A percentile compares a stretch with the other conserved stretches of the same genome.
Conservation (phyloP, 2,797 vertebrate genomes). For the Danio tinwini region DNA sequence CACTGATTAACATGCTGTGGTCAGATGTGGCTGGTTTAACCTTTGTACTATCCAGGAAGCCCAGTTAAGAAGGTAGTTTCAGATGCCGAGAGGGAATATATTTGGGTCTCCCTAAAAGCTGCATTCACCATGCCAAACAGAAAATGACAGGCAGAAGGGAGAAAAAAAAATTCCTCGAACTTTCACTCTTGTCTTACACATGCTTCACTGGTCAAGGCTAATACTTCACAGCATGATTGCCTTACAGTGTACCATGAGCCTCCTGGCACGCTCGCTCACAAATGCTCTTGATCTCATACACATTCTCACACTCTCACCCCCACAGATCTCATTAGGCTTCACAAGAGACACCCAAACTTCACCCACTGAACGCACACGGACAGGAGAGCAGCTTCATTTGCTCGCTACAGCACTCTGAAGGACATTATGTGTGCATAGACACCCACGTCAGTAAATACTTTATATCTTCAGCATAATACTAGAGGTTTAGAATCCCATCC, state of each 20-base stretch:
- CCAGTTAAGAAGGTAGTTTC: background rate
- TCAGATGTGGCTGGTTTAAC: constrained; percentile 38
- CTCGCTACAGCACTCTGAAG: background rate
- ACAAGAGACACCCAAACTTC: constrained; percentile 35
- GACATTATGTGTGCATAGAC: background rate
- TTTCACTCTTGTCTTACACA: constrained; percentile 43
- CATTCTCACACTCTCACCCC: constrained; percentile 36
- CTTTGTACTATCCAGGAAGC: constrained; percentile 8
- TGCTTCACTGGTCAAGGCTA: constrained; percentile 47
- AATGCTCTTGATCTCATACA: constrained; percentile 43
- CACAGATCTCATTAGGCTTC: constrained; percentile 45
- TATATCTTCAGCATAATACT: background rate
- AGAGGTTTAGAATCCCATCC: background rate
- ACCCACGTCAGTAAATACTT: background rate
- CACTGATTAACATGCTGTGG: constrained; percentile 42
- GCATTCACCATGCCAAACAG: constrained; percentile 28
- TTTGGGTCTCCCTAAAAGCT: constrained; percentile 26
- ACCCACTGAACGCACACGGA: constrained; percentile 33
- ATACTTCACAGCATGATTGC: constrained; percentile 56
- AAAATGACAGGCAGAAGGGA: constrained; percentile 21
- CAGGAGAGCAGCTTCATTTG: background rate
- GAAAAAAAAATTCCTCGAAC: background rate
- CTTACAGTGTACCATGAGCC: constrained; percentile 46
- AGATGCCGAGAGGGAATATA: background rate
- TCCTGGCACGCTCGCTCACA: constrained; percentile 10